A percentile compares a stretch with the other conserved stretches of the same genome.
These are phyloP conservation scores for Aldabrachelys gigantea DNA, from an alignment of 2,113 vertebrate species.

Conservation along the genomic window DNA sequence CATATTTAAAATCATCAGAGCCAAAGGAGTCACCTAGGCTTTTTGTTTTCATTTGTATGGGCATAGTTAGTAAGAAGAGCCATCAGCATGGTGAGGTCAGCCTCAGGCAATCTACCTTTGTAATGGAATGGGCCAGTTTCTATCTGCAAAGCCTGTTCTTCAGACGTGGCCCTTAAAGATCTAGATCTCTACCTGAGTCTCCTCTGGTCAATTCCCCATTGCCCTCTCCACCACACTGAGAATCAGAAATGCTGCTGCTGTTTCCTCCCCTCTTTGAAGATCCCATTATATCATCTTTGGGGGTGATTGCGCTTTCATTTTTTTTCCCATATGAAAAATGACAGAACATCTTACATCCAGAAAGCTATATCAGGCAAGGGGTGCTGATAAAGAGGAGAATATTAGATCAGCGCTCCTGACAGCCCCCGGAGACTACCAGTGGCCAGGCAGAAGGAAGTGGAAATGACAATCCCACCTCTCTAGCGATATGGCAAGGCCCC, in stretches of 20 bases:
- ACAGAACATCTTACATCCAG: constrained; percentile 57
- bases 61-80: background rate
- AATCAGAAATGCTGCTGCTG: background rate
- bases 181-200: background rate
- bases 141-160: background rate
- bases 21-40: background rate
- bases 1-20: background rate
- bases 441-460: constrained; percentile 41
- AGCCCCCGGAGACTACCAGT: constrained; percentile 38
- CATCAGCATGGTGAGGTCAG: background rate
- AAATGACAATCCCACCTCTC: constrained; percentile 34
- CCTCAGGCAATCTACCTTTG: background rate
- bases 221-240: background rate
- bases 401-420: constrained; percentile 45
- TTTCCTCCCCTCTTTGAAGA: constrained; percentile 10
- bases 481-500: background rate
- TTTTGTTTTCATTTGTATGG: background rate
- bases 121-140: background rate
- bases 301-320: constrained; percentile 39
- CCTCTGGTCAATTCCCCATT: background rate
- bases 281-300: constrained; percentile 26
- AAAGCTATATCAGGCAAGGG: constrained; percentile 22
- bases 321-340: constrained; percentile 58
- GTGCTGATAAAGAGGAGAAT: constrained; percentile 43
- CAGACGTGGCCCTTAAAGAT: background rate